Percentiles rank a stretch among this genome's conserved stretches.
These are phyloP conservation scores for Paracentrotus lividus DNA, from an alignment of 53 echinoderm and acorn worm genomes.

Conservation along the genomic window DNA sequence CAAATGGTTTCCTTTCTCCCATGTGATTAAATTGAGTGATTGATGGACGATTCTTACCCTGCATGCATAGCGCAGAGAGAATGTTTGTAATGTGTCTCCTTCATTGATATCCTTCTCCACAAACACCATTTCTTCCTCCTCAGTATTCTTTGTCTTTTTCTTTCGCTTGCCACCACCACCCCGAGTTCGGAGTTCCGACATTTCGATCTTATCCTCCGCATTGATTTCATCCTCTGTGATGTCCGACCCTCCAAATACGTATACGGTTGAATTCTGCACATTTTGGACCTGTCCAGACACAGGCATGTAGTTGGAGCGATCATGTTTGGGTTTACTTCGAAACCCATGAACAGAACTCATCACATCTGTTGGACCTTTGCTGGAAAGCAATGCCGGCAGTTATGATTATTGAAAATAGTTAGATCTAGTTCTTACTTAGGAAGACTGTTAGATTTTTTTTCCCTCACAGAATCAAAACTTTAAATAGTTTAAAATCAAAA, in stretches of 20 bases:
- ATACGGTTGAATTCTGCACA: conserved; percentile 83
- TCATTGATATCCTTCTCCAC: conserved; percentile 87
- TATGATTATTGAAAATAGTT: no score
- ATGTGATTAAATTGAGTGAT: no score
- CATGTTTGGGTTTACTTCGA: conserved; percentile 65
- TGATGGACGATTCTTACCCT: conserved; percentile 81
- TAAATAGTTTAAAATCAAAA: no score
- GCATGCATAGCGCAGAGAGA: conserved; percentile 88
- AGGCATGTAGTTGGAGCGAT: conserved; percentile 55
- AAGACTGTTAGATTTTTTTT: no score
- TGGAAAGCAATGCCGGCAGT: not conserved
- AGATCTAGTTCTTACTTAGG: no score
- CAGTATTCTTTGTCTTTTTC: conserved; percentile 65
- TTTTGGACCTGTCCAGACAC: conserved; percentile 90
- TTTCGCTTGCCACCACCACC: conserved; percentile 60
- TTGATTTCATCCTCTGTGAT: conserved; percentile 84
- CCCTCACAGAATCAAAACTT: no score
- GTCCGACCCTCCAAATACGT: conserved; percentile 85
- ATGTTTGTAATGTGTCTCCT: conserved; percentile 84
- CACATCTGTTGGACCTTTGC: conserved; percentile 8
- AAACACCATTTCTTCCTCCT: conserved; percentile 71
- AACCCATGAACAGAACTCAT: conserved; percentile 59
- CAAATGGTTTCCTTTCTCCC: no score
- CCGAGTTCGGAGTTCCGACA: conserved; percentile 84
- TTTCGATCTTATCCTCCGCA: conserved; percentile 64